Evolutionary conservation across 2,888 invertebrate genomes (phyloP), one percentile per base, ranked within the genome.

Genomic region (Chrysina gloriosa): DNA sequence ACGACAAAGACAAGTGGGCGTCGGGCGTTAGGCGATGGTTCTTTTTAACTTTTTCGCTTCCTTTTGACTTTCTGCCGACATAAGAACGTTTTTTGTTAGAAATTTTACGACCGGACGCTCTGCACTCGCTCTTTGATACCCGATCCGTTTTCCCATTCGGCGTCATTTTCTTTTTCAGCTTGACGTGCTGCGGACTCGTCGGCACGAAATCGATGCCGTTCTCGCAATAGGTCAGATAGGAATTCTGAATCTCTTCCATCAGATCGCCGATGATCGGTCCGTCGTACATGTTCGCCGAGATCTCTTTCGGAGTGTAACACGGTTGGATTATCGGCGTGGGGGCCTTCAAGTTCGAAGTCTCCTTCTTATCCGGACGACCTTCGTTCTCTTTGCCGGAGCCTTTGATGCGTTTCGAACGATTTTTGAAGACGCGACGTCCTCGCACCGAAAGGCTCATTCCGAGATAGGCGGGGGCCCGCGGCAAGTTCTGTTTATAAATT

Each of bases 401-500:
- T n/a, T 70, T 69, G 34, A 73, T 73, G 1, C 65, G 47, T 65
- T 73, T 82, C 74, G 66, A 67, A 75, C 67, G 78, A 19, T 73
- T 85, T 75, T 85, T 87, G 50, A 86, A 83, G 45, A 91, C 84
- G 70, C 86, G 86, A 72, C 89, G 88, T 1, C 92, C 92, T 71
- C 90, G 88, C 5, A 92, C 86, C 6, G 90, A 88, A 31, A 92
- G 80, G 14, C 89, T 90, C 73, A 90, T 85, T 0, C 94, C 94
- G 71, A 94, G 86, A 79, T 94, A 94, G 0, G 94, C 93, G 7
- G 93, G 94, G 0, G 91, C 90, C 75, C 90, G 90, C 0, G 94
- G 92, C 71, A 92, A 86, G 58, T 87, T 84, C 82, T 95, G 95
- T 68, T 89, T 90, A 80, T 93, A 95, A 4, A 90, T 89, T 73